Base-by-base conservation (phyloP, 1,140 invertebrate species). In the Drosophila pruinosa region DNA sequence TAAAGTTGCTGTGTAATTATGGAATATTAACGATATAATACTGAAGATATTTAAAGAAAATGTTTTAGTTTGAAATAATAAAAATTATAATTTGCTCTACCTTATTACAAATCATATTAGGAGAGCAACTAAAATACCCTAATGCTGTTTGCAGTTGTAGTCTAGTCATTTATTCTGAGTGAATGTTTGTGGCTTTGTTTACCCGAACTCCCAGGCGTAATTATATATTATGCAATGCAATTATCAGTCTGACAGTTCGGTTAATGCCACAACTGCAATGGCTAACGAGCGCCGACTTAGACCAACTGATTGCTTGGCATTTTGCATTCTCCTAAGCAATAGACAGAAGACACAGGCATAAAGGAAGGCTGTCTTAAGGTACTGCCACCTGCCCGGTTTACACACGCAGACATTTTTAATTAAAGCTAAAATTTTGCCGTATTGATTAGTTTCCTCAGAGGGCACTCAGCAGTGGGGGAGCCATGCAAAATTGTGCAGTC, bases 401-500 rank as follows among this genome's bases (percentile, higher is more conserved):
- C 82, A 86, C 82, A 86, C 77, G 81, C 82, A 81, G 82, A 88
- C 82, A 86, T 86, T 86, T 86, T 86, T 86, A 86, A 86, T 86
- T 86, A 86, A 86, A 86, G 74, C 74, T 82, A 88, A 72, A 86
- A 88, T 86, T 88, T 62, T 68, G 71, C 78, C 38, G 74, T 86
- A 86, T 86, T 86, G 81, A 86, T 86, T 86, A 86, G 82, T 86
- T 86, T 67, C 36, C 78, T 1, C 8, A 19, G 28, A 2, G 28
- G 5, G 6, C 10, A 47, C 2, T 1, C 2, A n/a, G 15, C 0
- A 36, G 58, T 53, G 26, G 53, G 22, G 10, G 57, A 24, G 58
- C 58, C 71, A 78, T 80, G 45, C 36, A 15, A 43, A 72, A 72
- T 72, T 58, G 81, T 80, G 77, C 78, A 81, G 72, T 64, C 82